Evolutionary conservation across 2,113 vertebrate genomes (phyloP).

Genomic region (Hymenochirus boettgeri): DNA sequence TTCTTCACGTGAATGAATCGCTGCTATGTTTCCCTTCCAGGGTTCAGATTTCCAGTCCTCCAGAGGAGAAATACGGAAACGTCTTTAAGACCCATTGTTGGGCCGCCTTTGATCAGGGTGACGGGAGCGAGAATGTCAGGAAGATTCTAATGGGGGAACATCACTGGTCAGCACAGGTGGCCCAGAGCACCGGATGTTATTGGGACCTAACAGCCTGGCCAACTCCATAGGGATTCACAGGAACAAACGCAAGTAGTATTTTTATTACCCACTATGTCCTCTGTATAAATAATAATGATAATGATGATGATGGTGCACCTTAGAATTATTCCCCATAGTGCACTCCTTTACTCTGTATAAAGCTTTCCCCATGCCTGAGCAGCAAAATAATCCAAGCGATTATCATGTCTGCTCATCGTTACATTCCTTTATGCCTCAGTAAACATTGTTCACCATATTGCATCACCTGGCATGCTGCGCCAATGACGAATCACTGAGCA

Average conservation of each 20-base stretch:
- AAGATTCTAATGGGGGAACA: slow-evolving; percentile 95
- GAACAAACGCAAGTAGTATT: slow-evolving; percentile 80
- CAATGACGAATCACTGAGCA: too few relatives aligned
- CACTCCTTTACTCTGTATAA: too few relatives aligned
- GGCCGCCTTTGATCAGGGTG: slow-evolving; percentile 91
- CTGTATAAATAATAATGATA: too few relatives aligned
- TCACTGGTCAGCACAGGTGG: slow-evolving; percentile 90
- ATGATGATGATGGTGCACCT: too few relatives aligned
- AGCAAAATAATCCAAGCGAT: too few relatives aligned
- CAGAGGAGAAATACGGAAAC: slow-evolving; percentile 81
- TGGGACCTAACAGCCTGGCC: slow-evolving; percentile 88
- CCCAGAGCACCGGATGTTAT: slow-evolving; percentile 89
- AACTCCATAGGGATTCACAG: slow-evolving; percentile 95
- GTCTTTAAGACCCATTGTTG: slow-evolving; percentile 95
- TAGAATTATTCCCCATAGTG: too few relatives aligned
- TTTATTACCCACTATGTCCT: too few relatives aligned
- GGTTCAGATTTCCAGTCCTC: slow-evolving; percentile 77
- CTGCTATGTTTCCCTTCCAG: slow-evolving; percentile 46
- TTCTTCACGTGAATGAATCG: not conserved
- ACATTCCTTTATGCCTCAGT: too few relatives aligned
- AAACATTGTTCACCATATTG: too few relatives aligned
- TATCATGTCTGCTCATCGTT: too few relatives aligned
- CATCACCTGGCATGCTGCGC: too few relatives aligned
- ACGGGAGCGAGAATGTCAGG: slow-evolving; percentile 87
- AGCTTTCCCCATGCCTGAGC: too few relatives aligned